These are phyloP conservation scores for Colossoma macropomum DNA, from an alignment of 2,113 vertebrate genomes.

Conservation along the genomic window DNA sequence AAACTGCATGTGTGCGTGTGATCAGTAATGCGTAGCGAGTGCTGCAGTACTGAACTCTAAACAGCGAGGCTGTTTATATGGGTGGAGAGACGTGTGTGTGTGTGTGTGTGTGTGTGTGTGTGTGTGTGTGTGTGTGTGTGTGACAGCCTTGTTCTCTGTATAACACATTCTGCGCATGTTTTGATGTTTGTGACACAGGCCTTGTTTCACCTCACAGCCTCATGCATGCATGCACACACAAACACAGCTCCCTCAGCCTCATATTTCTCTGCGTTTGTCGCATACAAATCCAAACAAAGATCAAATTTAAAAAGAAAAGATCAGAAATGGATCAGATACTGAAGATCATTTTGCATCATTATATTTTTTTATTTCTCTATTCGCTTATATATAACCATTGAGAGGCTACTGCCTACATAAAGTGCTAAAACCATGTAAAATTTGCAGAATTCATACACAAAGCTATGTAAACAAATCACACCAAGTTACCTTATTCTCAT, in stretches of 20 bases:
- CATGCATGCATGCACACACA: neutral
- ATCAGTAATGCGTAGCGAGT: neutral
- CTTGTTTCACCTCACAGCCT: slow-evolving; percentile 20
- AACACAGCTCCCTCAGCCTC: neutral
- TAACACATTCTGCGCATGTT: slow-evolving; percentile 22
- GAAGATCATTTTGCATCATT: too few relatives aligned
- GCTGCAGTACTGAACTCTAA: neutral
- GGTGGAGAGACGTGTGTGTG: slow-evolving; percentile 1
- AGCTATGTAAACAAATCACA: too few relatives aligned
- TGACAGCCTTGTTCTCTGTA: slow-evolving; percentile 14
- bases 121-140: neutral
- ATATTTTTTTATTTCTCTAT: too few relatives aligned
- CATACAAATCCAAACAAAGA: neutral
- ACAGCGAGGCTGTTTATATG: slow-evolving; percentile 20
- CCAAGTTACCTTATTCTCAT: too few relatives aligned
- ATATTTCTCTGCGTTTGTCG: neutral
- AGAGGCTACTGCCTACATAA: too few relatives aligned
- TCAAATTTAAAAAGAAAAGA: neutral
- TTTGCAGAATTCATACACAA: too few relatives aligned
- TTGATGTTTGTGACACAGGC: slow-evolving; percentile 29
- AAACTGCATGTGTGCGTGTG: neutral
- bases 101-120: slow-evolving; percentile 6
- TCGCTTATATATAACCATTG: too few relatives aligned
- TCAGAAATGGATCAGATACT: neutral
- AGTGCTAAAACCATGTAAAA: too few relatives aligned